phyloP scores from a whole-genome alignment of 35 echinoderm and acorn worm species.

The Holothuria glaberrima region DNA sequence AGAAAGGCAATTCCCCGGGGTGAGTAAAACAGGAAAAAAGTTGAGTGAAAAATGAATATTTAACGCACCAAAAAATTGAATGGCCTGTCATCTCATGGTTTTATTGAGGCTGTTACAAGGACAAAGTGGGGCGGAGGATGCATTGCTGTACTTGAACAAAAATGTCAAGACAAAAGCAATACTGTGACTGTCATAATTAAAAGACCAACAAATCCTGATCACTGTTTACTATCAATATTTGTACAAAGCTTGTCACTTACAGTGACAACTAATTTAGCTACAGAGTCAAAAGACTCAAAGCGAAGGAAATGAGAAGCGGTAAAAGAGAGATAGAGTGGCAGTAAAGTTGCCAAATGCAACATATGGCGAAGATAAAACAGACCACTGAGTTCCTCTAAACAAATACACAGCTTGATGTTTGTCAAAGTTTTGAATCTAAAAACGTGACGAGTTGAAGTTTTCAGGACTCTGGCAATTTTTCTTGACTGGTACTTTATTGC shows the following conservation, averaged over 20 bases:
- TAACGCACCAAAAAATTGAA: slow-evolving; percentile 1
- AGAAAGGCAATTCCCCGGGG: too few relatives aligned
- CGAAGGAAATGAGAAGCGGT: neutral
- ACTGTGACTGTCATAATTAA: slow-evolving; percentile 41
- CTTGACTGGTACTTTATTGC: too few relatives aligned
- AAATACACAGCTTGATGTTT: slow-evolving; percentile 15
- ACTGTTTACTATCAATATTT: slow-evolving; percentile 43
- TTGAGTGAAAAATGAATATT: slow-evolving; percentile 10
- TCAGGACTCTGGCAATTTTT: too few relatives aligned
- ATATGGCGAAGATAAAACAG: slow-evolving; percentile 8
- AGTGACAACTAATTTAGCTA: slow-evolving; percentile 37
- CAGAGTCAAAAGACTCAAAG: neutral
- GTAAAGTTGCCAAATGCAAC: neutral
- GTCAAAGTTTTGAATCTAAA: too few relatives aligned
- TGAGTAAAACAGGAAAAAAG: neutral
- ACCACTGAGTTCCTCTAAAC: slow-evolving; percentile 9
- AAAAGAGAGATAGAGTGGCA: neutral
- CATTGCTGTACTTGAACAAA: slow-evolving; percentile 26
- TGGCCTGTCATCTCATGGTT: slow-evolving; percentile 30
- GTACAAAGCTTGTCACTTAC: slow-evolving; percentile 30
- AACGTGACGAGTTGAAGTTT: too few relatives aligned
- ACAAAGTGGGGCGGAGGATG: slow-evolving; percentile 1
- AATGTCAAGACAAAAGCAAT: slow-evolving; percentile 18
- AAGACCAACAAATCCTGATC: slow-evolving; percentile 43
- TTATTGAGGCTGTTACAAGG: slow-evolving; percentile 4